These are phyloP conservation scores for Drosophila bocki DNA, from an alignment of 1,140 invertebrate species.

Conservation along the genomic window DNA sequence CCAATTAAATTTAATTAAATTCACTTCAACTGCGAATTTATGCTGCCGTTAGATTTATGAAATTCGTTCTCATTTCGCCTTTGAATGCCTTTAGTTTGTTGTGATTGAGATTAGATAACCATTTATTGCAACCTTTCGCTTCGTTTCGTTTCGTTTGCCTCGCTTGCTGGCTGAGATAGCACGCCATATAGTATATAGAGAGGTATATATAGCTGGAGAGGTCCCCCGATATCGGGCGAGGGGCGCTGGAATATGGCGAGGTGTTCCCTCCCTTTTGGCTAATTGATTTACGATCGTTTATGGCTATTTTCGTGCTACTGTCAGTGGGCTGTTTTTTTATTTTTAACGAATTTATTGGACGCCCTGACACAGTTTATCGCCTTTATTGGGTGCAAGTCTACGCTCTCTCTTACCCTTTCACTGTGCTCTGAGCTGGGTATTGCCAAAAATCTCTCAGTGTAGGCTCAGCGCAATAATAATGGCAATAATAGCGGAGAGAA, in stretches of 20 bases:
- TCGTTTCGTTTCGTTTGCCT: slow-evolving; percentile 20
- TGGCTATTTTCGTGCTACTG: slow-evolving; percentile 68
- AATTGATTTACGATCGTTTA: slow-evolving; percentile 78
- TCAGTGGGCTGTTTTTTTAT: slow-evolving; percentile 61
- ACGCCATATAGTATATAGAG: background rate
- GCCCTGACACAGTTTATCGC: slow-evolving; percentile 30
- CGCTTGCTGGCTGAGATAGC: slow-evolving; percentile 56
- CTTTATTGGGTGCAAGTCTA: slow-evolving; percentile 16
- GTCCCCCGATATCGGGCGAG: slow-evolving; percentile 28
- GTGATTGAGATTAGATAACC: slow-evolving; percentile 82
- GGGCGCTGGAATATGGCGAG: slow-evolving; percentile 19
- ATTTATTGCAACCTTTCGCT: slow-evolving; percentile 78
- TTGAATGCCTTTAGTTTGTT: slow-evolving; percentile 78
- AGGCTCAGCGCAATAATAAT: slow-evolving; percentile 28
- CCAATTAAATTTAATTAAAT: slow-evolving; percentile 52
- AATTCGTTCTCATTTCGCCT: slow-evolving; percentile 53
- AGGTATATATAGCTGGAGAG: slow-evolving; percentile 20
- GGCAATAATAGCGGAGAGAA: slow-evolving; percentile 29
- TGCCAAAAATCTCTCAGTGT: slow-evolving; percentile 17
- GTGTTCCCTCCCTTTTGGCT: slow-evolving; percentile 49
- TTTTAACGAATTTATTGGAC: slow-evolving; percentile 61
- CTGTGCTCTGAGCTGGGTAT: background rate
- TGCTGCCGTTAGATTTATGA: slow-evolving; percentile 42
- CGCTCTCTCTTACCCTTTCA: background rate
- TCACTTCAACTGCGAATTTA: slow-evolving; percentile 48